Conservation (phyloP, 2,888 invertebrate species). For the Tridacna gigas region DNA sequence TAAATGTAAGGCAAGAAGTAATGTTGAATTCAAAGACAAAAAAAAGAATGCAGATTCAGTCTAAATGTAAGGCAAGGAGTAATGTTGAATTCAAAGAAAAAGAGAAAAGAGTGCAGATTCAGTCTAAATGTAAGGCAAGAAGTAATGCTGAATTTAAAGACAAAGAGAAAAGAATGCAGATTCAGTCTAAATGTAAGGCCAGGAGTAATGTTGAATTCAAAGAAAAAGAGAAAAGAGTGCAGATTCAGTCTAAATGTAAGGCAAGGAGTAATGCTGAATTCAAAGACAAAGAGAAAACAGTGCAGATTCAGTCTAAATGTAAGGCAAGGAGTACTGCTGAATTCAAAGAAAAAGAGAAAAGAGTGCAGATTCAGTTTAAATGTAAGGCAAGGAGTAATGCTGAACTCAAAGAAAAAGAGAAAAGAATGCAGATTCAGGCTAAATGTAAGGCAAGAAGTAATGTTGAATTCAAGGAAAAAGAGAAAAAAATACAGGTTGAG, state of each 20-base stretch:
- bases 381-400: not conserved
- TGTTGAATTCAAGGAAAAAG: not conserved
- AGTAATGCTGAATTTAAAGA: constrained; percentile 14
- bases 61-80: not conserved
- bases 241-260: not conserved
- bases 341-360: no score
- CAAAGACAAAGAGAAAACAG: not conserved
- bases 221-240: not conserved
- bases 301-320: not conserved
- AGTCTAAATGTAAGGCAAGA: constrained; percentile 7
- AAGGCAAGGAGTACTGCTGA: not conserved
- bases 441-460: not conserved
- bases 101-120: not conserved
- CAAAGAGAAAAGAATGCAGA: constrained; percentile 13
- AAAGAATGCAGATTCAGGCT: not conserved
- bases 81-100: not conserved
- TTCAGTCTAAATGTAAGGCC: constrained; percentile 14
- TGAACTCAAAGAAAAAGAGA: not conserved
- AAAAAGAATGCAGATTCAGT: not conserved
- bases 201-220: constrained; percentile 12
- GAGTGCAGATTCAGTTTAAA: no score
- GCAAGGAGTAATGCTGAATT: not conserved
- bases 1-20: not conserved
- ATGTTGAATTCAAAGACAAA: not conserved
- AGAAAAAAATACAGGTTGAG: not conserved